A percentile compares a stretch with the other conserved stretches of the same genome.
Evolutionary conservation across 2,888 invertebrate genomes (phyloP).

Genomic region (Heterodera filipjevi): DNA sequence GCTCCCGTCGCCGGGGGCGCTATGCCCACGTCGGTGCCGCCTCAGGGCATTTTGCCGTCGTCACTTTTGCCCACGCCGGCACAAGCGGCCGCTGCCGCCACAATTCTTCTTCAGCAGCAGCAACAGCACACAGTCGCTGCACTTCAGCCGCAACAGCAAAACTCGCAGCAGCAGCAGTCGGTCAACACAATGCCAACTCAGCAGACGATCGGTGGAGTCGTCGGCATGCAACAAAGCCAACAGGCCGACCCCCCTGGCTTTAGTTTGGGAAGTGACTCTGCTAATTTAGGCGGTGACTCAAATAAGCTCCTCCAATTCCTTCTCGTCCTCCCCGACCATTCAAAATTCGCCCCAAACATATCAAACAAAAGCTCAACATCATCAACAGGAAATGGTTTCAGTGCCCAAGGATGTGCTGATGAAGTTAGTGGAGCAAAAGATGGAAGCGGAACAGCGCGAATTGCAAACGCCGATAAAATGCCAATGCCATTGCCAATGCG

Average conservation of each 20-base stretch:
- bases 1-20: slow-evolving; percentile 14
- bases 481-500: slow-evolving; percentile 51
- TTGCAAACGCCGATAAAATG: slow-evolving; percentile 43
- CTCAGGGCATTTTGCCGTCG: neutral
- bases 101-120: slow-evolving; percentile 14
- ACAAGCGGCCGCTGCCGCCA: slow-evolving; percentile 8
- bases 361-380: slow-evolving; percentile 15
- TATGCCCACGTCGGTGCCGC: too few species aligned
- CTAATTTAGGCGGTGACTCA: neutral
- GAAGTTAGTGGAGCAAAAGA: slow-evolving; percentile 45
- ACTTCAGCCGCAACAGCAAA: neutral
- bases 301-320: neutral
- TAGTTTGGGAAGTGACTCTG: neutral
- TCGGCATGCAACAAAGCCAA: slow-evolving; percentile 26
- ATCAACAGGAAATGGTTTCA: slow-evolving; percentile 42
- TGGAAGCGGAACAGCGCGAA: slow-evolving; percentile 43
- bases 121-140: slow-evolving; percentile 11
- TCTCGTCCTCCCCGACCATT: slow-evolving; percentile 3
- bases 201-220: neutral
- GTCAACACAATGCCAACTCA: slow-evolving; percentile 10
- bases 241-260: slow-evolving; percentile 10
- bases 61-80: slow-evolving; percentile 5
- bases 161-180: neutral
- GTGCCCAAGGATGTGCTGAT: slow-evolving; percentile 46
- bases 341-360: slow-evolving; percentile 10